A percentile compares a stretch with the other conserved stretches of the same genome.
Conservation (phyloP, 2,797 vertebrate genomes). For the Oceanodroma leucorhoa region DNA sequence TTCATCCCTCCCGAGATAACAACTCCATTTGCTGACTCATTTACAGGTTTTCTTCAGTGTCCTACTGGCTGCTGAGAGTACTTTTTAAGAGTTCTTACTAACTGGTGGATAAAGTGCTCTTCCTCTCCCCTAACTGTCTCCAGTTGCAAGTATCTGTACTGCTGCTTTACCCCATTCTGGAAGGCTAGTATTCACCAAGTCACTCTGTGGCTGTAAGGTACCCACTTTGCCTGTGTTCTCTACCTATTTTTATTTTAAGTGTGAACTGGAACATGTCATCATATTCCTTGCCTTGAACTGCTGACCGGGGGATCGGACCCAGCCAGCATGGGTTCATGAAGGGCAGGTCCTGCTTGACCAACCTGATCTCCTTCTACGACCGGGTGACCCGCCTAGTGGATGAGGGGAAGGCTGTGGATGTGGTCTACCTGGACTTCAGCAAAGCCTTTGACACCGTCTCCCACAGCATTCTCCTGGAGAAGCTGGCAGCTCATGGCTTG, state of each 20-base stretch:
- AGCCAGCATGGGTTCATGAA: too few relatives aligned
- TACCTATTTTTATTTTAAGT: neutral
- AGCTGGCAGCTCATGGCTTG: too few relatives aligned
- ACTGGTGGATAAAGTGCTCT: neutral
- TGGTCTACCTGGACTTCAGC: too few relatives aligned
- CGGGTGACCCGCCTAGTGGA: too few relatives aligned
- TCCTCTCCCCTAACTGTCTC: neutral
- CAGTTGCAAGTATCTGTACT: neutral
- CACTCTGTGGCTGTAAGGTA: neutral
- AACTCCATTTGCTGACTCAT: neutral
- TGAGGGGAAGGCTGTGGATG: too few relatives aligned
- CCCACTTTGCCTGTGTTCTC: neutral
- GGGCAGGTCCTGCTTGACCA: too few relatives aligned
- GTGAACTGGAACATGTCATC: neutral
- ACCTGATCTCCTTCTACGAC: too few relatives aligned
- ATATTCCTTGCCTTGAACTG: neutral
- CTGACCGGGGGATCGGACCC: too few relatives aligned
- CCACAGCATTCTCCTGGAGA: too few relatives aligned
- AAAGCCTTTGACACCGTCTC: too few relatives aligned
- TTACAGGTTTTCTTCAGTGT: neutral
- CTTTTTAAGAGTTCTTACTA: neutral
- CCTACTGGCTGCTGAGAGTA: neutral
- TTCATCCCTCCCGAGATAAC: neutral
- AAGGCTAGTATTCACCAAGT: neutral
- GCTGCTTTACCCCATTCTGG: neutral